phyloP scores from a whole-genome alignment of 2,797 vertebrate genomes.

The Okamejei kenojei region DNA sequence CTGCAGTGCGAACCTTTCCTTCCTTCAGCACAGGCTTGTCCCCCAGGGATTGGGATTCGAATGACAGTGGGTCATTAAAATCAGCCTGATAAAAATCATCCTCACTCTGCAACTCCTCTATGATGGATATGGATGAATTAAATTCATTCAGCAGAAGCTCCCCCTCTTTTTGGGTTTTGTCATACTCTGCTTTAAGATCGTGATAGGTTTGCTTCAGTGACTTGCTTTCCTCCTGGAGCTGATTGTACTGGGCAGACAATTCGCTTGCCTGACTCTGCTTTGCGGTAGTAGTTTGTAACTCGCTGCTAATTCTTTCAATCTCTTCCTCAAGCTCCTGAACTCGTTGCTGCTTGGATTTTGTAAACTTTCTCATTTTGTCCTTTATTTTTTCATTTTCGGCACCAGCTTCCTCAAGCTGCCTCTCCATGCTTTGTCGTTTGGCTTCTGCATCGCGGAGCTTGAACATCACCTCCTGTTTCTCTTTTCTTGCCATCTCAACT shows the following conservation, averaged over 20 bases:
- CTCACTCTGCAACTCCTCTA: conserved; percentile 58
- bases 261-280: conserved; percentile 47
- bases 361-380: conserved; percentile 55
- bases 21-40: conserved; percentile 58
- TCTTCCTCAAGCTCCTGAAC: conserved; percentile 60
- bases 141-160: conserved; percentile 52
- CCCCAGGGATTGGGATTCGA: conserved; percentile 58
- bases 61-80: conserved; percentile 60
- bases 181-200: conserved; percentile 52
- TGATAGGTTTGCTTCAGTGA: conserved; percentile 56
- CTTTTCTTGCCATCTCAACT: conserved; percentile 65
- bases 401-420: conserved; percentile 50
- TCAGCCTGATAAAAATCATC: conserved; percentile 56
- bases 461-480: conserved; percentile 66
- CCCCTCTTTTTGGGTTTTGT: conserved; percentile 59
- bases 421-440: conserved; percentile 56
- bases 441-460: conserved; percentile 57
- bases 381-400: conserved; percentile 61
- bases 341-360: conserved; percentile 56
- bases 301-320: conserved; percentile 53
- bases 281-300: conserved; percentile 50
- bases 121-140: conserved; percentile 49
- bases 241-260: conserved; percentile 53
- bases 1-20: conserved; percentile 53
- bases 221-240: conserved; percentile 55